Base-by-base conservation (phyloP, 2,797 vertebrate genomes). In the Lepidocolaptes lacrymiger region DNA sequence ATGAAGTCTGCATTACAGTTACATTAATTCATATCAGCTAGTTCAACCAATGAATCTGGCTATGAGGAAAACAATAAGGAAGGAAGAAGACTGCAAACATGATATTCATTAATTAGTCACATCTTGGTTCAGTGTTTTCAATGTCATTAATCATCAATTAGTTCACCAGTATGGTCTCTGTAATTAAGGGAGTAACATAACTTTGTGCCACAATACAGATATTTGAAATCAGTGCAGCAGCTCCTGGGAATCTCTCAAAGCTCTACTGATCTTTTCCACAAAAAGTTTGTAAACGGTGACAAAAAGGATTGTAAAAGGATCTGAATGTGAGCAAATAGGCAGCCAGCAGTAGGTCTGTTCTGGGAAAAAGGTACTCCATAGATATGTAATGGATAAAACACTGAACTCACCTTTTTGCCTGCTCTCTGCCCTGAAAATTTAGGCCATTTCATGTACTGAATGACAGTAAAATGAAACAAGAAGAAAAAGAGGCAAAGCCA, bases 31-130 rank as follows among this genome's bases (percentile, higher is more conserved):
- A 67, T 36, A 7, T 13, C 43, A 68, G 74, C 63, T 67, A 82
- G 74, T 74, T 85, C 66, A 88, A 88, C 43, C 66, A 89, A 61
- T 32, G 46, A 79, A 75, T 36, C 62, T n/a, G 43, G 51, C 44
- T 84, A 51, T 79, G 88, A 97, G 37, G 83, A 95, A 93, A 94
- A 80, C 3, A 46, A 36, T 24, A 77, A 64, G 76, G 94, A 96
- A 96, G 83, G 93, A 93, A 88, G 91, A 96, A 97, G 87, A 88
- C 17, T 54, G 56, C 28, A 90, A 68, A 73, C 18, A 11, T 32
- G 44, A 46, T 39, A 76, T n/a, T 89, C 58, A 82, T 85, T 88
- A 95, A 89, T 85, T 44, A 79, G 87, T 83, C 51, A 66, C 23
- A 46, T 77, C 91, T 96, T 88, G 75, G 72, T 51, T 94, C 49